Conservation (phyloP, 2,113 vertebrate genomes). For the Hemiscyllium ocellatum region DNA sequence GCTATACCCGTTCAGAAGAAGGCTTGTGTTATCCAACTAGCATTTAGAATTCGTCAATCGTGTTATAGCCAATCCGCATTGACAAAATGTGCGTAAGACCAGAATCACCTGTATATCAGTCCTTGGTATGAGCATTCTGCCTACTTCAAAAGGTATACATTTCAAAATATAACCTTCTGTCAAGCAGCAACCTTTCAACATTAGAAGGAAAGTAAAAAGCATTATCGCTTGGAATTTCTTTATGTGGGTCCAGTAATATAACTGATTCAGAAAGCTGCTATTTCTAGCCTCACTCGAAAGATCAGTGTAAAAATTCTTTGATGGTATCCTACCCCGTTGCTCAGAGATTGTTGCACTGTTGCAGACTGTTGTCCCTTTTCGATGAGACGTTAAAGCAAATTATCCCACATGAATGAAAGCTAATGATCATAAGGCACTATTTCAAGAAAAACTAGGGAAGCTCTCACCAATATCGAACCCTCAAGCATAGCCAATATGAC, state of each 20-base stretch:
- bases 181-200: too few relatives aligned
- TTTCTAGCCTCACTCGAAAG: not conserved
- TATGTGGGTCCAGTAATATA: not conserved
- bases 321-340: not conserved
- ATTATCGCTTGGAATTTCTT: not conserved
- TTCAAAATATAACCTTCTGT: too few relatives aligned
- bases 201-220: not conserved
- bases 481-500: not conserved
- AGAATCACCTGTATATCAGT: too few relatives aligned
- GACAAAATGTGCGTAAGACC: too few relatives aligned
- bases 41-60: too few relatives aligned
- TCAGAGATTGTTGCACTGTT: not conserved
- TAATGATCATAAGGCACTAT: not conserved
- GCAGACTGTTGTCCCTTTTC: not conserved
- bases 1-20: too few relatives aligned
- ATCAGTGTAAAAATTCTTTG: not conserved
- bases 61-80: too few relatives aligned
- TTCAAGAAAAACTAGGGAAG: not conserved
- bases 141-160: not conserved
- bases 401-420: not conserved
- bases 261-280: not conserved
- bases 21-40: too few relatives aligned
- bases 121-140: not conserved
- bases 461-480: not conserved
- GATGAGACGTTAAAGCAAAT: not conserved